Conservation (phyloP, 2,113 vertebrate species). For the Collichthys lucidus region DNA sequence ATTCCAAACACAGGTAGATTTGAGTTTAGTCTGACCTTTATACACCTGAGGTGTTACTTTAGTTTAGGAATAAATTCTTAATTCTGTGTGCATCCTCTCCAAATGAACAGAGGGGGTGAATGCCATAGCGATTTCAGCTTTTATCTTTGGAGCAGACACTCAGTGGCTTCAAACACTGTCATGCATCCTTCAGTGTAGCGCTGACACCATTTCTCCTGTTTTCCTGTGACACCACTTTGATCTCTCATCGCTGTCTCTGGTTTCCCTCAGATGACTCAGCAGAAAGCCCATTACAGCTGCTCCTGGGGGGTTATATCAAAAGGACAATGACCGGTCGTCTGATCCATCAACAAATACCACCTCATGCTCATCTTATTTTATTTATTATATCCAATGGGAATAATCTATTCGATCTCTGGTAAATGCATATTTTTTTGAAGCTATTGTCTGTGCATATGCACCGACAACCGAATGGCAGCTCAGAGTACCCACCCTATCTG, state of each 20-base stretch:
- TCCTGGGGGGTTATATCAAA: neutral
- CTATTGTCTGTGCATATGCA: no score
- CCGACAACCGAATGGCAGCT: no score
- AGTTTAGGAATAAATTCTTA: no score
- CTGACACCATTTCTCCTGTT: conserved; percentile 12
- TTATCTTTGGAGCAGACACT: neutral
- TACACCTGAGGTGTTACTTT: no score
- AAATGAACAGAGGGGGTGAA: neutral
- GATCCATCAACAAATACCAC: neutral
- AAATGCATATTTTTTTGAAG: no score
- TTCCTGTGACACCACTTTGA: neutral
- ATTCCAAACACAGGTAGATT: no score
- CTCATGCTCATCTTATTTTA: no score
- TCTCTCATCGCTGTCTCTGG: neutral
- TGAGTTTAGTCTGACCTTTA: no score
- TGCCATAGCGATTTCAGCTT: neutral
- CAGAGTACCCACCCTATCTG: no score
- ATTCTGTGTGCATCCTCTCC: no score
- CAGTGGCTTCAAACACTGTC: neutral
- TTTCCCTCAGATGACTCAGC: neutral
- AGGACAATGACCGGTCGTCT: neutral
- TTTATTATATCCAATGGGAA: no score
- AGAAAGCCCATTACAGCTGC: neutral
- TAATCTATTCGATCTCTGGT: no score
- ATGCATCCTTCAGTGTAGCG: neutral